These are phyloP conservation scores for Idaea straminata DNA, from an alignment of 2,888 invertebrate genomes.

Conservation along the genomic window DNA sequence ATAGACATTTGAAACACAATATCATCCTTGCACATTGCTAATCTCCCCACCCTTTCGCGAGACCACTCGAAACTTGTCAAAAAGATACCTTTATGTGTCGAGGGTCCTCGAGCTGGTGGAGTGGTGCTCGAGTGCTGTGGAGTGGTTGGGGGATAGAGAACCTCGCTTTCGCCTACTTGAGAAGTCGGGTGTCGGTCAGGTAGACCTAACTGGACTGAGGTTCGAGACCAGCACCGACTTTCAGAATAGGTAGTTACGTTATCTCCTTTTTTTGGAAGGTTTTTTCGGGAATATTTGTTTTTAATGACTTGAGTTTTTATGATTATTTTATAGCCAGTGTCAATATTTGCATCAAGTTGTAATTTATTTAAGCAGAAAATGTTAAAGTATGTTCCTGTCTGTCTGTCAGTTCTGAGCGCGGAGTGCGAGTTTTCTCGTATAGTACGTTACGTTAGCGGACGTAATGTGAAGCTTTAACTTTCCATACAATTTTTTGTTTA, in stretches of 20 bases:
- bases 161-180: conserved; percentile 64
- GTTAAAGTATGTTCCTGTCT: too few relatives aligned
- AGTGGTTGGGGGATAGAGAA: conserved; percentile 46
- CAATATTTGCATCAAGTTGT: too few relatives aligned
- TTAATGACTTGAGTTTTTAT: neutral
- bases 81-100: conserved; percentile 62
- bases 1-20: neutral
- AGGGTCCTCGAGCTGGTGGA: conserved; percentile 32
- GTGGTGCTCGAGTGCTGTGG: conserved; percentile 24
- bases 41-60: conserved; percentile 40
- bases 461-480: too few relatives aligned
- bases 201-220: conserved; percentile 45
- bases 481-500: too few relatives aligned
- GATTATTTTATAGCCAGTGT: neutral
- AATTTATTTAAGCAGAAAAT: too few relatives aligned
- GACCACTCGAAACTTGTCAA: conserved; percentile 46
- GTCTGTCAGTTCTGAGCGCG: too few relatives aligned
- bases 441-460: too few relatives aligned
- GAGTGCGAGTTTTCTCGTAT: too few relatives aligned
- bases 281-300: neutral
- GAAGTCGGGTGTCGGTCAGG: conserved; percentile 63
- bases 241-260: conserved; percentile 45
- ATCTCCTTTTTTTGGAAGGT: conserved; percentile 38
- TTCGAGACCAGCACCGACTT: conserved; percentile 76
- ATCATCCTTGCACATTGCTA: conserved; percentile 25